Conservation (phyloP, 2,888 invertebrate species). For the Andrena marginata region DNA sequence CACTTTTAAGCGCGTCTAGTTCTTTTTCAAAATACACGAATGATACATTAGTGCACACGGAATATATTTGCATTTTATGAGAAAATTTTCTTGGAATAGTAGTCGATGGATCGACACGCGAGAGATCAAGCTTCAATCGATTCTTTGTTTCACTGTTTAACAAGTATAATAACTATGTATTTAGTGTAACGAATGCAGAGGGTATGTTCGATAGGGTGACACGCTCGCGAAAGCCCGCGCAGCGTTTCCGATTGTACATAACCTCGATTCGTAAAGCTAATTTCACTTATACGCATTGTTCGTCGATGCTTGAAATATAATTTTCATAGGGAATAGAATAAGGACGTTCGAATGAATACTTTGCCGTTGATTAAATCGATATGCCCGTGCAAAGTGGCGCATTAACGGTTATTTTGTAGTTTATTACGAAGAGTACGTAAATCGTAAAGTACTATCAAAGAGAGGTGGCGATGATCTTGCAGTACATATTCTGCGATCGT, state of each 20-base stretch:
- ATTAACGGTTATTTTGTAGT: neutral
- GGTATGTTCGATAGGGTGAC: neutral
- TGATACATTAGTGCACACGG: too few species aligned
- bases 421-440: neutral
- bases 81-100: neutral
- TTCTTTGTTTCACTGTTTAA: neutral
- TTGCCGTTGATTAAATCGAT: neutral
- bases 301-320: neutral
- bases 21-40: neutral
- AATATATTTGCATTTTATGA: too few species aligned
- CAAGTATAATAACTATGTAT: neutral
- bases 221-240: neutral
- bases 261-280: slow-evolving; percentile 32
- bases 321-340: neutral
- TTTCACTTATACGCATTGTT: neutral
- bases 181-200: neutral
- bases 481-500: neutral
- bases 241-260: slow-evolving; percentile 20
- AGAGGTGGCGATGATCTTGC: neutral
- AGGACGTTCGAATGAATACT: neutral
- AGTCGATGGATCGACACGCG: neutral
- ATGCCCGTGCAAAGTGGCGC: too few species aligned
- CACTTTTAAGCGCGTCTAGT: neutral
- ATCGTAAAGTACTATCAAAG: neutral
- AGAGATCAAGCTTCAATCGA: neutral